Percentiles rank a stretch among this genome's conserved stretches.
Evolutionary conservation across 23 tunicate genomes (phyloP).

Genomic region (Trididemnum nubilum): DNA sequence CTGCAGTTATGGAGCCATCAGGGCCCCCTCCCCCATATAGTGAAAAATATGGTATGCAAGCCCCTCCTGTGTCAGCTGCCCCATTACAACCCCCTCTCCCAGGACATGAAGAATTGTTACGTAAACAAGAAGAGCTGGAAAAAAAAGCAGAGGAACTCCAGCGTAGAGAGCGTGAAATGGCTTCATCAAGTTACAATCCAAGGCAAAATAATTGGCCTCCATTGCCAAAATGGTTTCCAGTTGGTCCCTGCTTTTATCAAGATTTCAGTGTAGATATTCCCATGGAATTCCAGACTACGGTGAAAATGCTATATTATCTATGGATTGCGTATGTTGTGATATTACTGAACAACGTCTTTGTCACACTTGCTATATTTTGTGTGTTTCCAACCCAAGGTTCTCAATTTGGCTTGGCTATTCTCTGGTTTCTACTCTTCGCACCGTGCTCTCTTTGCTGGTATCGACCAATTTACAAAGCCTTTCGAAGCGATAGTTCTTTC

Average conservation of each 20-base stretch:
- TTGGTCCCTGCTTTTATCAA: conserved; percentile 96
- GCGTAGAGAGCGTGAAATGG: conserved; percentile 78
- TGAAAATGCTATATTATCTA: conserved; percentile 81
- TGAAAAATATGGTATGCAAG: conserved; percentile 34
- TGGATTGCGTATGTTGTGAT: conserved; percentile 84
- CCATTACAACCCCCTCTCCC: conserved; percentile 43
- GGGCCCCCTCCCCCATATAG: conserved; percentile 62
- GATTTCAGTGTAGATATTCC: conserved; percentile 96
- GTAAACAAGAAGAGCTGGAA: conserved; percentile 92
- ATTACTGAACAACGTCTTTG: conserved; percentile 66
- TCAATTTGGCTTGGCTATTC: conserved; percentile 82
- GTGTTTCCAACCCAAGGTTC: conserved; percentile 32
- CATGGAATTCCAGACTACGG: conserved; percentile 70
- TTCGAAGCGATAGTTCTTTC: conserved; percentile 97
- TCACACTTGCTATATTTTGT: conserved; percentile 43
- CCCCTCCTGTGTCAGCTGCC: conserved; percentile 45
- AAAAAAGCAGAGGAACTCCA: conserved; percentile 94
- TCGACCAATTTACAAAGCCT: conserved; percentile 92
- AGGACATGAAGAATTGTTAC: conserved; percentile 92
- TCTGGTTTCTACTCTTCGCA: conserved; percentile 75
- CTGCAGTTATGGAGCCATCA: conserved; percentile 88
- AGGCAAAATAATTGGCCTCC: conserved; percentile 98
- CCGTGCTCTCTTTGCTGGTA: conserved; percentile 99
- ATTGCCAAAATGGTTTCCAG: conserved; percentile 87
- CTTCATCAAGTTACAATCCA: conserved; percentile 50